Evolutionary conservation across 2,113 vertebrate species (phyloP).

Genomic region (Sinocyclocheilus grahami): DNA sequence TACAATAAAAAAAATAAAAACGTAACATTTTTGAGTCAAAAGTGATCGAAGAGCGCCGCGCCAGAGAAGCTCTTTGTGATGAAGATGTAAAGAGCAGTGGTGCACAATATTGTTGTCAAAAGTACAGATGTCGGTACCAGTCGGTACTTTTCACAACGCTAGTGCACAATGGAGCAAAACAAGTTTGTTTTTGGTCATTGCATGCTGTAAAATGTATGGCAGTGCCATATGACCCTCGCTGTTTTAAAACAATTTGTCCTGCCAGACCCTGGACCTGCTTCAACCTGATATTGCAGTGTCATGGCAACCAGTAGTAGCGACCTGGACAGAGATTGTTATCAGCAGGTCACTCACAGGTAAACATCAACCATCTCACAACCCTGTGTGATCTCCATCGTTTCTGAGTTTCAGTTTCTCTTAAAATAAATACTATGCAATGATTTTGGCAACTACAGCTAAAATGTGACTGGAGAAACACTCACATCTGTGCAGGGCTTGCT

Average conservation of each 20-base stretch:
- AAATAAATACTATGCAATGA: background rate
- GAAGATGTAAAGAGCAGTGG: background rate
- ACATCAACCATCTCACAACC: constrained; percentile 3
- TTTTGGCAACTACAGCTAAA: too few species aligned
- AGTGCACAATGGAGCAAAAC: background rate
- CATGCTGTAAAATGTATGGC: constrained; percentile 67
- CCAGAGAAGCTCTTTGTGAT: background rate
- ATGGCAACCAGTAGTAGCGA: constrained; percentile 72
- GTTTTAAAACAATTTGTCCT: constrained; percentile 70
- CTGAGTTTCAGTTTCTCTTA: background rate
- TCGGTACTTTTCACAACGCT: background rate
- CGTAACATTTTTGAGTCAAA: background rate
- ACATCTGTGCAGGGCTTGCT: constrained; percentile 90
- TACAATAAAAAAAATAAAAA: too few species aligned
- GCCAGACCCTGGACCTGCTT: constrained; percentile 59
- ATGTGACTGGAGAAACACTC: constrained; percentile 47
- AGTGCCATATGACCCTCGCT: constrained; percentile 73
- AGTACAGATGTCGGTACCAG: too few species aligned
- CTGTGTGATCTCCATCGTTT: background rate
- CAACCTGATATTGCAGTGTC: constrained; percentile 77
- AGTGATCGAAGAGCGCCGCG: background rate
- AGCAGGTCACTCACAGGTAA: constrained; percentile 27
- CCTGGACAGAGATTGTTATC: constrained; percentile 64
- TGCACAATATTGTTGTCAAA: too few species aligned
- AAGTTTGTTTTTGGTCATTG: constrained; percentile 28